A percentile compares a stretch with the other conserved stretches of the same genome.
These are phyloP conservation scores for Eulacestoma nigropectus DNA, from an alignment of 2,113 vertebrate species.

Conservation along the genomic window DNA sequence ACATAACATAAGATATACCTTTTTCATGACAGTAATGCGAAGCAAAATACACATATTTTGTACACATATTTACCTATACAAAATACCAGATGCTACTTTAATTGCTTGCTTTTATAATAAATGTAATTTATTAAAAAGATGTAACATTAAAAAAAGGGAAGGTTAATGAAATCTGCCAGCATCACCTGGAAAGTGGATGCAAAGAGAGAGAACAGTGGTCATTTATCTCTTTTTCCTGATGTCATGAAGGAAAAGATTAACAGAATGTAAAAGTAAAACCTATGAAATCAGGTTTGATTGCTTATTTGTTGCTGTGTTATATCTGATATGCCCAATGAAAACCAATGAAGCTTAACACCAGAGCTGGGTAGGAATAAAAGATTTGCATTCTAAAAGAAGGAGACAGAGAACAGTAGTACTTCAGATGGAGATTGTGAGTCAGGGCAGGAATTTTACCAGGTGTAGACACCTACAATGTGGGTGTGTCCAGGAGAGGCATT, in stretches of 20 bases:
- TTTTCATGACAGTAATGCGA: not conserved
- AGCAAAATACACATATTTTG: not conserved
- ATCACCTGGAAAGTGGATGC: not conserved
- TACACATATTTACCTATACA: not conserved
- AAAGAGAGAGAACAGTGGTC: not conserved
- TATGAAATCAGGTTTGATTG: not conserved
- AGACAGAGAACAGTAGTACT: not conserved
- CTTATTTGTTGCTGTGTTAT: not conserved
- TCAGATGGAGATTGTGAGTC: not conserved
- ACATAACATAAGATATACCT: not conserved
- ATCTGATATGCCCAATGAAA: not conserved
- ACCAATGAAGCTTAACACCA: not conserved
- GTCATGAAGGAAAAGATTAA: not conserved
- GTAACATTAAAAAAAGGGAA: not conserved
- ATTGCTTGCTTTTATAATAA: not conserved
- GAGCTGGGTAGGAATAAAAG: not conserved
- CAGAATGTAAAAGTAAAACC: not conserved
- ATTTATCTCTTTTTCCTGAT: not conserved
- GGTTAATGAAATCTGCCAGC: not conserved
- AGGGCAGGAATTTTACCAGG: not conserved
- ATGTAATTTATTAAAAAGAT: not conserved
- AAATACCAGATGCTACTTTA: not conserved
- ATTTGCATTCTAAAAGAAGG: not conserved
- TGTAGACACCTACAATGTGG: not conserved
- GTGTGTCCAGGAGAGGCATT: not conserved